Percentiles rank a stretch among this genome's conserved stretches.
Conservation (phyloP, 2,797 vertebrate genomes). For the Furcifer pardalis region DNA sequence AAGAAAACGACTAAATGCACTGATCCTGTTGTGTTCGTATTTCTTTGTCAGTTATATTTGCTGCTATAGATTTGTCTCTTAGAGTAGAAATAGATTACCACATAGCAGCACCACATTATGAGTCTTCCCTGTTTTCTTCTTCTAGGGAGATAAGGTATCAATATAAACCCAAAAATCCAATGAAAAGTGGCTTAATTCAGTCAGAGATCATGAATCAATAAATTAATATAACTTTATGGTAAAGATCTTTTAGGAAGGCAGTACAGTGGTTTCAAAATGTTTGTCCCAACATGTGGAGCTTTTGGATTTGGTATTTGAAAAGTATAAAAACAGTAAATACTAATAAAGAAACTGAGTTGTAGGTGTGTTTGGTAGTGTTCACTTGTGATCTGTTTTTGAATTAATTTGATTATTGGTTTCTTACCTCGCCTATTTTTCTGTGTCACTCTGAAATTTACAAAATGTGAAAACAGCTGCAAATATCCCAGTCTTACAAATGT, state of each 20-base stretch:
- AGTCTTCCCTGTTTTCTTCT: conserved; percentile 18
- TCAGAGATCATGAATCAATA: conserved; percentile 35
- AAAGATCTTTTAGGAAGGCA: conserved; percentile 29
- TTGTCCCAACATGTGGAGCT: background rate
- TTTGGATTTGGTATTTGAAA: background rate
- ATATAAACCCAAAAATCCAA: conserved; percentile 11
- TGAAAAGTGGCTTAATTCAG: conserved; percentile 47
- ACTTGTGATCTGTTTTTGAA: background rate
- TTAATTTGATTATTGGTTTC: background rate
- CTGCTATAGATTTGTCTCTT: conserved; percentile 31
- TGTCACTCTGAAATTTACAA: background rate
- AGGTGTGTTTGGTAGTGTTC: background rate
- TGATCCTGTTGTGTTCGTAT: conserved; percentile 39
- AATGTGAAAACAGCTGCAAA: background rate
- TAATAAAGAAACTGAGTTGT: background rate
- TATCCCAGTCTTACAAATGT: background rate
- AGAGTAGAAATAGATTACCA: conserved; percentile 38
- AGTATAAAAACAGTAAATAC: background rate
- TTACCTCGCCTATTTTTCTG: background rate
- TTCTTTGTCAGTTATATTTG: conserved; percentile 49
- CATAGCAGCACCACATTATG: conserved; percentile 15
- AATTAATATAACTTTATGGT: conserved; percentile 20
- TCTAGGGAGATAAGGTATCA: conserved; percentile 47
- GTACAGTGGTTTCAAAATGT: background rate
- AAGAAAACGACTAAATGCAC: conserved; percentile 44